Percentiles rank a stretch among this genome's conserved stretches.
Evolutionary conservation across 2,797 vertebrate species (phyloP).

Genomic region (Pachyuromys duprasi): DNA sequence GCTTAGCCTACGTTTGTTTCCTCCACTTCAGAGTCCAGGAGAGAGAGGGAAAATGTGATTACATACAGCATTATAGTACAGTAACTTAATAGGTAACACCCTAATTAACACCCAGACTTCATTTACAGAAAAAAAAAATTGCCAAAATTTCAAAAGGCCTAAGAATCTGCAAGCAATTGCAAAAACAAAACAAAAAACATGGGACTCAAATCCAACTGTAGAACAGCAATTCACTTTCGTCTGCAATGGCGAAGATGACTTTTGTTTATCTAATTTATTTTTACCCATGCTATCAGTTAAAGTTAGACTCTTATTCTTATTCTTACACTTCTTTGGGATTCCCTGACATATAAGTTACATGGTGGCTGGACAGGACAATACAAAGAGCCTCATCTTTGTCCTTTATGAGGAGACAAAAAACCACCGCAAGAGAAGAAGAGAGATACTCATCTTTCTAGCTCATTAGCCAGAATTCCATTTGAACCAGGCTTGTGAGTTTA

Average conservation of each 20-base stretch:
- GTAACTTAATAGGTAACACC: neutral
- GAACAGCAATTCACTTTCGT: constrained; percentile 19
- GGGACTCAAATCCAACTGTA: neutral
- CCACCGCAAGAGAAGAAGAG: neutral
- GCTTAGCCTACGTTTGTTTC: constrained; percentile 69
- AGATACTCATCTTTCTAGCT: neutral
- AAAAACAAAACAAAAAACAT: neutral
- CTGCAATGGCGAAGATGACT: neutral
- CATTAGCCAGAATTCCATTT: neutral
- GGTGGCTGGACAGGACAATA: neutral
- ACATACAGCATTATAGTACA: neutral
- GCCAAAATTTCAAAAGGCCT: neutral
- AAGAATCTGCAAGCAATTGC: neutral
- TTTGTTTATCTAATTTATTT: neutral
- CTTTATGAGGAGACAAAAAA: neutral
- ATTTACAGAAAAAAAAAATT: constrained; percentile 11
- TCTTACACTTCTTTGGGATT: neutral
- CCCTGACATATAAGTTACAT: neutral
- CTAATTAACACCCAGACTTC: neutral
- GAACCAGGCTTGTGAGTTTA: neutral
- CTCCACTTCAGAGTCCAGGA: constrained; percentile 58
- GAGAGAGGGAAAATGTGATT: neutral
- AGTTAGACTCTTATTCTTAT: constrained; percentile 3
- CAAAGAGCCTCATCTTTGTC: neutral
- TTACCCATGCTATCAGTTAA: neutral